phyloP scores from a whole-genome alignment of 1,140 invertebrate species.

The Diabrotica virgifera region DNA sequence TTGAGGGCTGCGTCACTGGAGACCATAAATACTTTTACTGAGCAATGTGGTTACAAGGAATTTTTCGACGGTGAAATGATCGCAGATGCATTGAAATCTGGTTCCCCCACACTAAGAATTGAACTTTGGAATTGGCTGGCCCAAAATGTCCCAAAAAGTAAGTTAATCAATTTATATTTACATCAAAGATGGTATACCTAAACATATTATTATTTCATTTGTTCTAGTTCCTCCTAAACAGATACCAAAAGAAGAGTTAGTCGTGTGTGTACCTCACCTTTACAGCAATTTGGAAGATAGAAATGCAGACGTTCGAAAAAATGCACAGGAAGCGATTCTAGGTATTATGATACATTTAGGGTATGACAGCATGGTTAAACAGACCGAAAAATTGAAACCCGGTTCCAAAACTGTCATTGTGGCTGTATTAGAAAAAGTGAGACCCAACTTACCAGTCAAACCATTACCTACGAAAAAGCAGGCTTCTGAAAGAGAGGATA shows the following conservation, averaged over 20 bases:
- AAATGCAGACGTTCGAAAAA: slow-evolving; percentile 86
- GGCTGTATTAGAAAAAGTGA: slow-evolving; percentile 79
- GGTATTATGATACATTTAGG: slow-evolving; percentile 93
- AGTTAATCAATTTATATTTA: slow-evolving; percentile 22
- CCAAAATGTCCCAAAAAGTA: slow-evolving; percentile 73
- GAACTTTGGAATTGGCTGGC: slow-evolving; percentile 84
- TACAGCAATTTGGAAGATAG: slow-evolving; percentile 86
- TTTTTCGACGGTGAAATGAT: slow-evolving; percentile 90
- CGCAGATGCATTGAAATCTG: slow-evolving; percentile 77
- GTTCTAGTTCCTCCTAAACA: slow-evolving; percentile 62
- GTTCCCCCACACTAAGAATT: slow-evolving; percentile 76
- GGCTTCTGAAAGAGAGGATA: slow-evolving; percentile 45
- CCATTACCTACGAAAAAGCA: slow-evolving; percentile 64
- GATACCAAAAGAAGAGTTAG: slow-evolving; percentile 77
- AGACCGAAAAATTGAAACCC: slow-evolving; percentile 82
- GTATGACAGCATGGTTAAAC: slow-evolving; percentile 76
- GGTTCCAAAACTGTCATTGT: slow-evolving; percentile 79
- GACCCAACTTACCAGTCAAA: slow-evolving; percentile 80
- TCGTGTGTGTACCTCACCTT: slow-evolving; percentile 73
- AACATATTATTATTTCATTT: not conserved
- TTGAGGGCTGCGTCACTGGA: slow-evolving; percentile 74
- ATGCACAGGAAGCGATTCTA: slow-evolving; percentile 82
- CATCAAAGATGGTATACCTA: too few species aligned
- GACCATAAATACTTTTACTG: slow-evolving; percentile 80
- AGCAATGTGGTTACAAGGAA: slow-evolving; percentile 74